phyloP scores from a whole-genome alignment of 2,888 invertebrate genomes.

The Drosophila imparisetae region DNA sequence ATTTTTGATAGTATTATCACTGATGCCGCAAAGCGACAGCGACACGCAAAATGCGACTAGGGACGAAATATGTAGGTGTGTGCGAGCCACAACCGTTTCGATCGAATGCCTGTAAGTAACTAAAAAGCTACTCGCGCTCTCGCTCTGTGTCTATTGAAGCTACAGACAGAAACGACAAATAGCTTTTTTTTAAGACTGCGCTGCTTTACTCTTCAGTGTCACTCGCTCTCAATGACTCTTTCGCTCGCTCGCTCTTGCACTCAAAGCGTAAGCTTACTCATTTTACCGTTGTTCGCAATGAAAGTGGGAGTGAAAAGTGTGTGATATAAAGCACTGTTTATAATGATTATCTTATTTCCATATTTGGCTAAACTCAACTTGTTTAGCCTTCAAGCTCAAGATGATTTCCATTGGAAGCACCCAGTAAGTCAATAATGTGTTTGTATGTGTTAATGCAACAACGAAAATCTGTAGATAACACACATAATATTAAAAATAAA shows the following conservation, averaged over 20 bases:
- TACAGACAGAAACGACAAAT: background rate
- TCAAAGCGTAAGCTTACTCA: slow-evolving; percentile 59
- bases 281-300: slow-evolving; percentile 57
- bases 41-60: slow-evolving; percentile 1
- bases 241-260: slow-evolving; percentile 9
- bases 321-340: slow-evolving; percentile 20
- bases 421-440: background rate
- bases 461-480: slow-evolving; percentile 35
- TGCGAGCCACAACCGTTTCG: slow-evolving; percentile 27
- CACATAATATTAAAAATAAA: slow-evolving; percentile 31
- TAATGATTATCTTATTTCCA: slow-evolving; percentile 22
- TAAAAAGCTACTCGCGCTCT: slow-evolving; percentile 24
- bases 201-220: background rate
- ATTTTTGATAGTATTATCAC: slow-evolving; percentile 54
- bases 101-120: slow-evolving; percentile 39
- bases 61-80: background rate
- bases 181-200: slow-evolving; percentile 37
- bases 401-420: slow-evolving; percentile 1
- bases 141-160: background rate
- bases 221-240: slow-evolving; percentile 2
- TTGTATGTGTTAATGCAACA: background rate
- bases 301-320: slow-evolving; percentile 18
- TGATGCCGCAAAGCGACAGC: slow-evolving; percentile 22
- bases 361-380: slow-evolving; percentile 21
- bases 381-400: slow-evolving; percentile 16